Conservation (phyloP, 2,888 invertebrate genomes). For the Aleiodes testaceus region DNA sequence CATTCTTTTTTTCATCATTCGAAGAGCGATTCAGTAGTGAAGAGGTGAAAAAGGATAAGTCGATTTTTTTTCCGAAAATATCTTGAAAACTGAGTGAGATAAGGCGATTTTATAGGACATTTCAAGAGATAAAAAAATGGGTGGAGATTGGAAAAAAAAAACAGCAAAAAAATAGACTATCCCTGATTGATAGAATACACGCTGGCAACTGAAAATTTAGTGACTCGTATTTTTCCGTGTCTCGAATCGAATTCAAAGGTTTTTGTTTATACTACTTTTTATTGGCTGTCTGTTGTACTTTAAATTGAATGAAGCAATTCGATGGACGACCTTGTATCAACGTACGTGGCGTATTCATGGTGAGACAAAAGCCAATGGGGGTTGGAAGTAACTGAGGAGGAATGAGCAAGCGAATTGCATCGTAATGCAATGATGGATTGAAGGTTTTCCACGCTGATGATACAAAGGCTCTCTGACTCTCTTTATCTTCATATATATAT, state of each 20-base stretch:
- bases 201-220: conserved; percentile 12
- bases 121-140: too few relatives aligned
- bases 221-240: conserved; percentile 15
- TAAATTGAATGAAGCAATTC: conserved; percentile 27
- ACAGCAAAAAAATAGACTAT: too few relatives aligned
- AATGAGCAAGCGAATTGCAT: conserved; percentile 23
- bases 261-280: conserved; percentile 6
- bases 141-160: neutral
- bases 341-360: conserved; percentile 19
- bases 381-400: conserved; percentile 1
- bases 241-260: neutral
- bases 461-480: conserved; percentile 24
- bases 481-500: conserved; percentile 23
- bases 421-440: conserved; percentile 24
- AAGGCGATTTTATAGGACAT: neutral
- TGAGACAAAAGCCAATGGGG: conserved; percentile 14
- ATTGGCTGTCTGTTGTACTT: neutral
- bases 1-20: neutral
- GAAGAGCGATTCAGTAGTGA: neutral
- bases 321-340: conserved; percentile 20
- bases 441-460: conserved; percentile 16
- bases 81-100: conserved; percentile 16
- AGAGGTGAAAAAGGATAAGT: conserved; percentile 23
- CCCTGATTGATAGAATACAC: neutral
- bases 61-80: conserved; percentile 33